Evolutionary conservation across 1,140 invertebrate species (phyloP).

Genomic region (Pseudachorutes palmiensis): DNA sequence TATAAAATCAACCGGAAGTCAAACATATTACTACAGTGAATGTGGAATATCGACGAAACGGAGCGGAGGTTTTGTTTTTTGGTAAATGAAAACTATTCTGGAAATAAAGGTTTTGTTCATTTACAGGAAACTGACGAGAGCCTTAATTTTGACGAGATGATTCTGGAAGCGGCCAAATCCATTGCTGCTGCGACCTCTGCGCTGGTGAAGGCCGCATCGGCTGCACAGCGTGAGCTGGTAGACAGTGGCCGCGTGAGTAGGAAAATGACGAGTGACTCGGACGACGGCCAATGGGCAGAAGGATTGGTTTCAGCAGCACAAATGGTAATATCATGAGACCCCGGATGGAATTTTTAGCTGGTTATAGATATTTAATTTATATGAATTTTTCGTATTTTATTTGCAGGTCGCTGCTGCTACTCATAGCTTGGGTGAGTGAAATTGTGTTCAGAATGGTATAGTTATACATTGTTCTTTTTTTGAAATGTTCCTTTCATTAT

Average conservation of each 20-base stretch:
- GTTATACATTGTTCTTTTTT: slow-evolving; percentile 4
- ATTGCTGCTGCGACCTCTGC: slow-evolving; percentile 95
- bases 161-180: slow-evolving; percentile 93
- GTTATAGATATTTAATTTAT: neutral
- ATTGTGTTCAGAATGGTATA: neutral
- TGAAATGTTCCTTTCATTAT: slow-evolving; percentile 44
- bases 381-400: slow-evolving; percentile 28
- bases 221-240: slow-evolving; percentile 89
- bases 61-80: neutral
- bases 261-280: slow-evolving; percentile 67
- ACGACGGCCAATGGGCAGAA: slow-evolving; percentile 98
- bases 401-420: slow-evolving; percentile 87
- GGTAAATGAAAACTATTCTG: neutral
- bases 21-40: slow-evolving; percentile 77
- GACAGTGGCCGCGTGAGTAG: slow-evolving; percentile 69
- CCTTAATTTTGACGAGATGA: slow-evolving; percentile 98
- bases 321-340: slow-evolving; percentile 11
- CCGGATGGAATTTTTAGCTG: neutral
- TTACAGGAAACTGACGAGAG: slow-evolving; percentile 81
- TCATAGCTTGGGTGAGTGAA: slow-evolving; percentile 55
- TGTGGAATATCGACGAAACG: slow-evolving; percentile 7
- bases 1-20: slow-evolving; percentile 87
- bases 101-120: slow-evolving; percentile 29
- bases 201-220: slow-evolving; percentile 89
- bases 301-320: slow-evolving; percentile 92